These are phyloP conservation scores for Cheilosia variabilis DNA, from an alignment of 2,888 invertebrate species.

Conservation along the genomic window DNA sequence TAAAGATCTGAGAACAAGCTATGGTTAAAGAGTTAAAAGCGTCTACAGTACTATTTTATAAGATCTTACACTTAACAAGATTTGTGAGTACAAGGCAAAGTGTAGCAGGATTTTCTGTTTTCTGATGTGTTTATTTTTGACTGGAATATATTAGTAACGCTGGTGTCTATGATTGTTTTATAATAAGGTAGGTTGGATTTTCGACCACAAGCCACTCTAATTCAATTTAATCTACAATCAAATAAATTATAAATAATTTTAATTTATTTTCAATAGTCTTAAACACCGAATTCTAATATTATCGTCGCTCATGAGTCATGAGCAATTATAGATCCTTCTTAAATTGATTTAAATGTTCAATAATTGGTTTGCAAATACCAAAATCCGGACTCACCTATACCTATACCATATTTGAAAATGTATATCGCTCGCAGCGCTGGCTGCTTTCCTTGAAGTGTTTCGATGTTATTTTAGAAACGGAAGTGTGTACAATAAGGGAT, in stretches of 20 bases:
- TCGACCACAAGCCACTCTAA: too few species aligned
- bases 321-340: conserved; percentile 43
- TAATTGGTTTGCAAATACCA: conserved; percentile 57
- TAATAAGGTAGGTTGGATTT: too few species aligned
- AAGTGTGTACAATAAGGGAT: conserved; percentile 69
- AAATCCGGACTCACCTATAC: conserved; percentile 1
- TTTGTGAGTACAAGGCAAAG: too few species aligned
- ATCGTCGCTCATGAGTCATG: conserved; percentile 7
- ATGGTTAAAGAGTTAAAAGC: too few species aligned
- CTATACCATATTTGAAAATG: background rate
- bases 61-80: too few species aligned
- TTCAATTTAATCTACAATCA: too few species aligned
- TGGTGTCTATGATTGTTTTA: too few species aligned
- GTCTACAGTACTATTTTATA: too few species aligned
- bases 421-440: conserved; percentile 31
- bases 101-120: too few species aligned
- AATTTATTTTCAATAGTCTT: conserved; percentile 12
- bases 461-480: conserved; percentile 58
- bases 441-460: conserved; percentile 39
- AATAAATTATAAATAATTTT: conserved; percentile 43
- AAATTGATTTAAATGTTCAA: conserved; percentile 40
- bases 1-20: too few species aligned
- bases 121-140: too few species aligned
- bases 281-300: conserved; percentile 4
- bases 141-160: too few species aligned